Base-by-base conservation (phyloP, 2,797 vertebrate species). In the Ataeniobius toweri region DNA sequence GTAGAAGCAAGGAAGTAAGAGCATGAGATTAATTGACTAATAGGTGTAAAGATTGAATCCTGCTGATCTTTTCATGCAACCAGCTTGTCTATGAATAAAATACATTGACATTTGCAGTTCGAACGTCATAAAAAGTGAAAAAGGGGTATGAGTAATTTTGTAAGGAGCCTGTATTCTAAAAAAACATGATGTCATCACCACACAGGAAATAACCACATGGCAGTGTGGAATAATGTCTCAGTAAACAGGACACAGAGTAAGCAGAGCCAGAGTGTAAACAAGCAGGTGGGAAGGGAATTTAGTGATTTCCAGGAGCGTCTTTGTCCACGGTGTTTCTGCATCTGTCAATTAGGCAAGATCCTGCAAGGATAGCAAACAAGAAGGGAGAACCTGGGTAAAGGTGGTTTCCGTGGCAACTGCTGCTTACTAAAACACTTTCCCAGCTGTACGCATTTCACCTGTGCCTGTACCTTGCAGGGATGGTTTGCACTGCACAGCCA, bases 371-470 rank as follows among this genome's bases (percentile, higher is more conserved):
- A 89, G 81, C 18, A 44, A 88, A 84, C 24, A 69, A 46, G 39
- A 26, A 12, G 78, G 85, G 73, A 59, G 58, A 88, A 83, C 75
- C 75, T 75, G 81, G 83, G 76, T 88, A 86, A 90, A 92, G 88
- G 87, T 91, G 92, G 93, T 94, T 91, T 89, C 90, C 88, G 86
- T 85, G 89, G 87, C 85, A 85, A 94, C 91, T 16, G 26, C 51
- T 78, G 73, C 76, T 80, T 83, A 86, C 79, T 77, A 39, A 84
- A 86, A 73, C 82, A 67, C 72, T 73, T 59, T 67, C 70, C 76
- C 75, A 1, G 74, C 84, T 71, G 78, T 75, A 84, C 73, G 78
- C 69, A 56, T 81, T 81, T 90, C 86, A 85, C 87, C 85, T 85
- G 71, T 83, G 83, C 82, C 86, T 61, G 14, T 26, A 22, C 12